Base-by-base conservation (phyloP, 2,113 vertebrate genomes). In the Neodontobutis hainanensis region DNA sequence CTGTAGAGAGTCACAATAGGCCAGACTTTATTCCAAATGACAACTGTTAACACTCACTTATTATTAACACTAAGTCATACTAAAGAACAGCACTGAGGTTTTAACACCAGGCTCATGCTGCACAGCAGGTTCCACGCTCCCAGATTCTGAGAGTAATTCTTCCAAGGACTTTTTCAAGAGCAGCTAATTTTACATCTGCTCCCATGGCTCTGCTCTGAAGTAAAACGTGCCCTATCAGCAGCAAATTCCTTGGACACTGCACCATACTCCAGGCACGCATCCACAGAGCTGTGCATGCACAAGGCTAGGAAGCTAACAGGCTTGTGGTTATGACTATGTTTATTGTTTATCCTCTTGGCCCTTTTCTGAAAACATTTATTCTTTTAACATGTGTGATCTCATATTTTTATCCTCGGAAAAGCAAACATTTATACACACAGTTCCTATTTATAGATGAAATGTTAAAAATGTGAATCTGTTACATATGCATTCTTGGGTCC, bases 1-100 rank as follows among this genome's bases (percentile, higher is more conserved):
- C 92, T 93, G 88, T 40, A 70, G 73, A 87, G 62, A 73, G 77
- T 57, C 59, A 85, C n/a, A 47, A 58, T 56, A 64, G 81, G 43
- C 34, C 74, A 78, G 6, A 68, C 52, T 65, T 61, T 38, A 76
- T 63, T 76, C 68, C 52, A 35, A 73, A 63, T 15, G 62, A 62
- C 71, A 55, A 51, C 16, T 11, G 19, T 44, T 47, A 40, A 40
- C 3, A 49, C 10, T 48, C 8, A 19, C 35, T 40, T 6, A 72
- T 27, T 61, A 16, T 19, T 45, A 35, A 65, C 43, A 60, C 6
- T 48, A 10, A 10, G 56, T 68, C 11, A 52, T 42, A 4, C 57
- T 43, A 49, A 1, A 5, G 8, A 36, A 47, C 44, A 40, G 9
- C 16, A n/a, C 16, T 43, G 35, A 45, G 27, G 27, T 58, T 57